Evolutionary conservation across 2,113 vertebrate species (phyloP), one percentile per base, ranked within the genome.

Genomic region (Callospermophilus lateralis): DNA sequence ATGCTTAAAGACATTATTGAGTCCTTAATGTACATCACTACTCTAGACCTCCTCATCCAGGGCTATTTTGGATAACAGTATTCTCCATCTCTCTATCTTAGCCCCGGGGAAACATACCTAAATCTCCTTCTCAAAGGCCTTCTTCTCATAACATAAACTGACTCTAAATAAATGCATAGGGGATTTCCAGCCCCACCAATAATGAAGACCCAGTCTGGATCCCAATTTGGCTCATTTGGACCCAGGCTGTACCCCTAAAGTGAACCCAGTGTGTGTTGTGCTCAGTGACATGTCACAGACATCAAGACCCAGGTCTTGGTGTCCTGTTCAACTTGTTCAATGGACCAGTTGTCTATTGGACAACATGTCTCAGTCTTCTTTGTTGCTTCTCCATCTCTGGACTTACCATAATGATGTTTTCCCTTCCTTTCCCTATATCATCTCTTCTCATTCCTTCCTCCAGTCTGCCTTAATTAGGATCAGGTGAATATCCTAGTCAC

Each of bases 111-210:
- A 65, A 39, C 78, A 63, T 51, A 6, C 7, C 76, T 79, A 95
- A 84, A 58, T 32, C 61, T 42, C 61, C 63, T 95, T 90, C 84
- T 84, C 70, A 88, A 95, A 97, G 67, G 9, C 15, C 22, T 30
- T 87, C 39, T 83, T 85, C 42, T 72, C 28, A 13, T 1, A 6
- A 63, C 30, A 73, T 24, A 34, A 26, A 74, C 30, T 81, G n/a
- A 51, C 13, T 79, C 73, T 85, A 65, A 93, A 78, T 67, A 97
- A 92, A 67, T 77, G 7, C 58, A 48, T 34, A 61, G 26, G 34
- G 7, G 7, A 58, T 22, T 74, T 28, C 65, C 12, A 95, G 42
- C 6, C 76, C 30, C 30, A 78, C 53, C 39, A 78, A n/a, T n/a
- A 55, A n/a, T 32, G 24, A 94, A 61, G 37, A 72, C 7, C 8